These are phyloP conservation scores for Lamellibrachia columna DNA, from an alignment of 2,888 invertebrate genomes.

Conservation along the genomic window DNA sequence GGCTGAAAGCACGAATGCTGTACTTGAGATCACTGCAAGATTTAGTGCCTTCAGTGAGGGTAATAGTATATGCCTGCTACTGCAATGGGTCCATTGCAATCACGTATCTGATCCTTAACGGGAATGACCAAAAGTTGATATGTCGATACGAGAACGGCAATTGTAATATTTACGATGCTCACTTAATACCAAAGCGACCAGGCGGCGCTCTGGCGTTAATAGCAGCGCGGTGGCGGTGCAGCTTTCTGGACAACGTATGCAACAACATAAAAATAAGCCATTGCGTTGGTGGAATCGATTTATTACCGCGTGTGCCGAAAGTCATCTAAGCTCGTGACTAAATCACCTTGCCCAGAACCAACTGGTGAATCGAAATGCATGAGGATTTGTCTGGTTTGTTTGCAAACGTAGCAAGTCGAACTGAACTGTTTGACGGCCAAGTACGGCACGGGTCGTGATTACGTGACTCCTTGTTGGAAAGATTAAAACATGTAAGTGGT, in stretches of 20 bases:
- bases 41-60: no score
- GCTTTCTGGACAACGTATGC: not conserved
- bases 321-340: not conserved
- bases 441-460: not conserved
- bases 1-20: no score
- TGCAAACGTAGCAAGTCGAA: not conserved
- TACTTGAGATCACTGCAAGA: no score
- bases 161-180: not conserved
- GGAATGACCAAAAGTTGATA: not conserved
- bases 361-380: not conserved
- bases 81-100: not conserved
- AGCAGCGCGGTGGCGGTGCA: not conserved
- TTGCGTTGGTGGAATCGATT: not conserved
- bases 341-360: not conserved
- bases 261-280: not conserved
- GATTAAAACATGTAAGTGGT: not conserved
- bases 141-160: not conserved
- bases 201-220: not conserved
- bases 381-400: not conserved
- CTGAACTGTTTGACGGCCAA: not conserved
- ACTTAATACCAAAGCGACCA: not conserved
- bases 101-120: not conserved
- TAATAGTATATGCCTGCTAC: not conserved
- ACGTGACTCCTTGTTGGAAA: not conserved
- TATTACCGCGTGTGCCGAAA: not conserved